Evolutionary conservation across 2,888 invertebrate genomes (phyloP).

Genomic region (Abrostola triplasia): DNA sequence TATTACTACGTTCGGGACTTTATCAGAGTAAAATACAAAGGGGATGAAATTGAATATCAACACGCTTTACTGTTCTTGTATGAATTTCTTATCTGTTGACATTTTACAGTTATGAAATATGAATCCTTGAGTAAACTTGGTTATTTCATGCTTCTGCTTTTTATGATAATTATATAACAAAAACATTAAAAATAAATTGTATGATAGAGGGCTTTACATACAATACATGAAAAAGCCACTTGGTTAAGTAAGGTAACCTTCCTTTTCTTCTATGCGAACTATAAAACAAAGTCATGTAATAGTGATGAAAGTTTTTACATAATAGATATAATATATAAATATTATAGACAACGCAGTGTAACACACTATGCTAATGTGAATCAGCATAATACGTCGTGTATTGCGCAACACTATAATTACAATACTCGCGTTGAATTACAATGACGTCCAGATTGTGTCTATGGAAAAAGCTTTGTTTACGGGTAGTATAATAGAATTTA

Average conservation of each 20-base stretch:
- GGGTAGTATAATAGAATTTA: not conserved
- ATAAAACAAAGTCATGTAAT: slow-evolving; percentile 19
- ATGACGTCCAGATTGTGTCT: not conserved
- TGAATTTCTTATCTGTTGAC: slow-evolving; percentile 44
- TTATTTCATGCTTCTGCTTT: not conserved
- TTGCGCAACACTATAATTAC: slow-evolving; percentile 26
- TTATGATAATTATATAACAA: not conserved
- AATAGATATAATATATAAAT: slow-evolving; percentile 31
- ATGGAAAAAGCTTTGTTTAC: slow-evolving; percentile 3
- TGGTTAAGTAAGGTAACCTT: not conserved
- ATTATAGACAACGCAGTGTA: slow-evolving; percentile 28
- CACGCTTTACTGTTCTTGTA: slow-evolving; percentile 38
- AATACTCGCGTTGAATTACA: slow-evolving; percentile 8
- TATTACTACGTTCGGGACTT: slow-evolving; percentile 46
- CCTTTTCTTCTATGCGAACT: slow-evolving; percentile 18
- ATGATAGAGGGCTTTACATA: not conserved
- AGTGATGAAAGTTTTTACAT: slow-evolving; percentile 26
- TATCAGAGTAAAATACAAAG: slow-evolving; percentile 44
- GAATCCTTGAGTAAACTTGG: slow-evolving; percentile 1
- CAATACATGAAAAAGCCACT: no score
- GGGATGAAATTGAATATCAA: slow-evolving; percentile 51
- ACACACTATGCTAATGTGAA: slow-evolving; percentile 37
- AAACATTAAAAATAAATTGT: no score
- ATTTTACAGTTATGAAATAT: slow-evolving; percentile 18
- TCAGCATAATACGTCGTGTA: slow-evolving; percentile 18